Conservation (phyloP, 2,113 vertebrate genomes). For the Oryzias curvinotus region DNA sequence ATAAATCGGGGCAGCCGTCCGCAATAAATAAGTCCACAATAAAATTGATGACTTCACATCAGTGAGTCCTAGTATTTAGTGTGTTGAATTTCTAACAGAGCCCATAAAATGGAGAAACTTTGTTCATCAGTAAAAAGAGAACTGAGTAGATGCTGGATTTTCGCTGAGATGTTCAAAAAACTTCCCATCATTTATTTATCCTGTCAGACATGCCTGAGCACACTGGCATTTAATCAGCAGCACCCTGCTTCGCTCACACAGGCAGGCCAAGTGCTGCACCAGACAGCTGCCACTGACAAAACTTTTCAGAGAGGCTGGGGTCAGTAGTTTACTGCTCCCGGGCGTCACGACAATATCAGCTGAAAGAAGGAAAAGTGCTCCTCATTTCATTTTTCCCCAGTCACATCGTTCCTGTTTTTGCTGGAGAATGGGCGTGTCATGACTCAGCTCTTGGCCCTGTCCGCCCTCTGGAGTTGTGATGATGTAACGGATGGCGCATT, state of each 20-base stretch:
- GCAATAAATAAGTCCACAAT: not conserved
- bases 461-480: constrained; percentile 50
- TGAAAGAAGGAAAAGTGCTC: constrained; percentile 24
- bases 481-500: constrained; percentile 66
- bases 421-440: constrained; percentile 52
- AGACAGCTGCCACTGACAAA: constrained; percentile 10
- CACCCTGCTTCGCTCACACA: constrained; percentile 17
- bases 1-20: no score
- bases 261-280: constrained; percentile 11
- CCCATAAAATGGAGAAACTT: constrained; percentile 6
- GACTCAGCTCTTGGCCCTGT: constrained; percentile 66
- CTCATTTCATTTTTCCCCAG: constrained; percentile 30
- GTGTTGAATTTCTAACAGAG: constrained; percentile 1
- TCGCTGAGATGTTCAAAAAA: constrained; percentile 32
- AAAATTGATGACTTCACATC: not conserved
- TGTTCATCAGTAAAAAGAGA: constrained; percentile 9
- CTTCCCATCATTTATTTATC: constrained; percentile 33
- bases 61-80: not conserved
- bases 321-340: constrained; percentile 26
- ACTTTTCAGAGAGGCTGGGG: constrained; percentile 32
- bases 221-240: constrained; percentile 37
- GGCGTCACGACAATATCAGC: constrained; percentile 38
- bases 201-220: constrained; percentile 29
- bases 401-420: constrained; percentile 45
- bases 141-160: constrained; percentile 22